Percentiles rank a stretch among this genome's conserved stretches.
Conservation (phyloP, 2,113 vertebrate species). For the Tretioscincus oriximinensis region DNA sequence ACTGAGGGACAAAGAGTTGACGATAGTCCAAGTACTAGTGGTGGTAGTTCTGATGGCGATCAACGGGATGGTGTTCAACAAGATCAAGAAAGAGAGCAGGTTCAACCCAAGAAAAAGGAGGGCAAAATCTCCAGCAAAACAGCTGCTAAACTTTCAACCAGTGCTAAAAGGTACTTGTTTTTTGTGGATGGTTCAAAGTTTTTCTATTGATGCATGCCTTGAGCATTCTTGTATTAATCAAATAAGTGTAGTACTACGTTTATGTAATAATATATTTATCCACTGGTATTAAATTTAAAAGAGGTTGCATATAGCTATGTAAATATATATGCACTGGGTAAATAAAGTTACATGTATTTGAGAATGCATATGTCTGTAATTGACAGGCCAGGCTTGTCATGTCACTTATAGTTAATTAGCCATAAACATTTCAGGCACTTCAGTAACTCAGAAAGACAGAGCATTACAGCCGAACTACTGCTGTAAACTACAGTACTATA, state of each 20-base stretch:
- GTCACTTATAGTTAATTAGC: constrained; percentile 64
- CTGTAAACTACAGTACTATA: constrained; percentile 31
- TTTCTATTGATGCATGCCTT: constrained; percentile 17
- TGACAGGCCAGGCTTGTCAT: constrained; percentile 59
- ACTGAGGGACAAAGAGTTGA: constrained; percentile 96
- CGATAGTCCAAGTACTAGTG: constrained; percentile 97
- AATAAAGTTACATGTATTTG: constrained; percentile 40
- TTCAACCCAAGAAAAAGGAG: constrained; percentile 97
- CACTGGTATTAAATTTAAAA: constrained; percentile 62
- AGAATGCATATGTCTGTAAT: constrained; percentile 46
- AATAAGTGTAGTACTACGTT: constrained; percentile 50
- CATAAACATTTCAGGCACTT: constrained; percentile 64
- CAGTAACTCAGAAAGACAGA: constrained; percentile 55
- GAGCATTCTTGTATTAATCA: neutral
- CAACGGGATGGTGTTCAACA: constrained; percentile 89
- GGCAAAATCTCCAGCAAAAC: constrained; percentile 99
- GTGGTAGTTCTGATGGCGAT: constrained; percentile 96
- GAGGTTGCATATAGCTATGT: constrained; percentile 58
- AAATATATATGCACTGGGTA: neutral
- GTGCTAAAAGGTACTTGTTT: constrained; percentile 91
- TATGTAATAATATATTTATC: constrained; percentile 61
- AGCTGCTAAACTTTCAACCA: constrained; percentile 96
- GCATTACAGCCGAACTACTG: constrained; percentile 45
- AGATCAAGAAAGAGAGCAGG: constrained; percentile 93
- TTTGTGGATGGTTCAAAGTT: neutral